These are phyloP conservation scores for Epinephelus coioides DNA, from an alignment of 2,797 vertebrate species.

Conservation along the genomic window DNA sequence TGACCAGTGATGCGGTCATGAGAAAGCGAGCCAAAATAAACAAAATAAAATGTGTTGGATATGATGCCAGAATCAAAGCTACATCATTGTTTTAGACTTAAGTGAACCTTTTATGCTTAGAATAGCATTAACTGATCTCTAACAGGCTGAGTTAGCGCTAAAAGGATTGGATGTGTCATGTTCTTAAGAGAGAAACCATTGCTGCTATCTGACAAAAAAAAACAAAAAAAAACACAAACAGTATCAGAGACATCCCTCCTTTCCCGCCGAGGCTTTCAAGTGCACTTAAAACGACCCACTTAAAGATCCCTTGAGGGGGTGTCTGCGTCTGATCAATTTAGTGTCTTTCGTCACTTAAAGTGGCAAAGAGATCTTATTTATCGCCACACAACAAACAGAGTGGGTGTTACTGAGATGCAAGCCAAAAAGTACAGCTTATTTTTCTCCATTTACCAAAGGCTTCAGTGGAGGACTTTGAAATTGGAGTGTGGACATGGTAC, in stretches of 20 bases:
- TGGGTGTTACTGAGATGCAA: slow-evolving; percentile 42
- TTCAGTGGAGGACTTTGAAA: slow-evolving; percentile 65
- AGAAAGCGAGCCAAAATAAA: slow-evolving; percentile 18
- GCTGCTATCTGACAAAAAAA: slow-evolving; percentile 41
- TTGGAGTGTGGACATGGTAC: slow-evolving; percentile 41
- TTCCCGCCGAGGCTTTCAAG: slow-evolving; percentile 61
- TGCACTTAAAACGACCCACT: slow-evolving; percentile 63
- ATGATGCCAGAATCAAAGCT: slow-evolving; percentile 28
- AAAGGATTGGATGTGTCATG: slow-evolving; percentile 35
- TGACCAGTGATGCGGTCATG: not conserved
- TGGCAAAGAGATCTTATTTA: slow-evolving; percentile 61
- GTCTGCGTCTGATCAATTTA: slow-evolving; percentile 63
- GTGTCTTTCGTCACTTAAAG: slow-evolving; percentile 60
- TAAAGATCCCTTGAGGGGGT: slow-evolving; percentile 35
- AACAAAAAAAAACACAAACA: slow-evolving; percentile 22
- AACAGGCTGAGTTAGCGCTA: slow-evolving; percentile 26
- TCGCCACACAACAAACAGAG: slow-evolving; percentile 64
- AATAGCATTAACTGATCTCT: slow-evolving; percentile 31
- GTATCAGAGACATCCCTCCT: slow-evolving; percentile 41
- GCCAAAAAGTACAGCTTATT: slow-evolving; percentile 55
- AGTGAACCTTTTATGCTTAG: slow-evolving; percentile 32
- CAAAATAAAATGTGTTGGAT: slow-evolving; percentile 1
- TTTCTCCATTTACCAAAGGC: slow-evolving; percentile 46
- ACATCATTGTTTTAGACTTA: slow-evolving; percentile 17
- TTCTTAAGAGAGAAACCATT: slow-evolving; percentile 36